These are phyloP conservation scores for Drosophila ficusphila DNA, from an alignment of 1,140 invertebrate species.

Conservation along the genomic window DNA sequence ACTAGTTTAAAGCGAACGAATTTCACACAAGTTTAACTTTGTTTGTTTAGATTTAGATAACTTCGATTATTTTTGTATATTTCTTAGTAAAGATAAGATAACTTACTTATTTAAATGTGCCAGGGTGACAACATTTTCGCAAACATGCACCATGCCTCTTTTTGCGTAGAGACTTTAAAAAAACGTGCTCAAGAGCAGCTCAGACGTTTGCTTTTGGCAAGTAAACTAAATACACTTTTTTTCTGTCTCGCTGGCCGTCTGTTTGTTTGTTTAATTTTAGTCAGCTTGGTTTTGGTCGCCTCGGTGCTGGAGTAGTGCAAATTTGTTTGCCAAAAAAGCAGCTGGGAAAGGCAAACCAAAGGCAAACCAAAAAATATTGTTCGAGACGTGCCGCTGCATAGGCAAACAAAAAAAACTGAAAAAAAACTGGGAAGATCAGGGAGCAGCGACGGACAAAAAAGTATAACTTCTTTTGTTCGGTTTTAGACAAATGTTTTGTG, in stretches of 20 bases:
- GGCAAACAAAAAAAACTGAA: slow-evolving; percentile 39
- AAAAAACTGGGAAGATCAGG: slow-evolving; percentile 41
- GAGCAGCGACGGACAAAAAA: slow-evolving; percentile 48
- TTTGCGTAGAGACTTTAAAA: background rate
- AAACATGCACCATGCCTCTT: slow-evolving; percentile 2
- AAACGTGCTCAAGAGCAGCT: slow-evolving; percentile 47
- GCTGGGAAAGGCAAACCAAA: slow-evolving; percentile 29
- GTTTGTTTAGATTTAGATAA: background rate
- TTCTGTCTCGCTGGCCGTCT: background rate
- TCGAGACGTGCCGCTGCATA: slow-evolving; percentile 68
- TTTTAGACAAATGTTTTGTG: slow-evolving; percentile 66
- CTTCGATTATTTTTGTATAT: background rate
- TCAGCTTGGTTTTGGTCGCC: slow-evolving; percentile 20
- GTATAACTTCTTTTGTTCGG: slow-evolving; percentile 46
- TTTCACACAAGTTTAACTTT: too few species aligned
- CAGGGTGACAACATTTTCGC: background rate
- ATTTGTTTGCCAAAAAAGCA: slow-evolving; percentile 58
- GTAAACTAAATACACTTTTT: slow-evolving; percentile 28
- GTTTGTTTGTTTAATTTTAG: slow-evolving; percentile 48
- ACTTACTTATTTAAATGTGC: background rate
- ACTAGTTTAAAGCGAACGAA: too few species aligned
- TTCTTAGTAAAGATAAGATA: background rate
- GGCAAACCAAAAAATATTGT: slow-evolving; percentile 64
- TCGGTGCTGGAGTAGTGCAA: slow-evolving; percentile 33
- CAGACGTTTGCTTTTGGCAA: slow-evolving; percentile 19